These are phyloP conservation scores for Sinelater perroti DNA, from an alignment of 2,888 invertebrate species.

Conservation along the genomic window DNA sequence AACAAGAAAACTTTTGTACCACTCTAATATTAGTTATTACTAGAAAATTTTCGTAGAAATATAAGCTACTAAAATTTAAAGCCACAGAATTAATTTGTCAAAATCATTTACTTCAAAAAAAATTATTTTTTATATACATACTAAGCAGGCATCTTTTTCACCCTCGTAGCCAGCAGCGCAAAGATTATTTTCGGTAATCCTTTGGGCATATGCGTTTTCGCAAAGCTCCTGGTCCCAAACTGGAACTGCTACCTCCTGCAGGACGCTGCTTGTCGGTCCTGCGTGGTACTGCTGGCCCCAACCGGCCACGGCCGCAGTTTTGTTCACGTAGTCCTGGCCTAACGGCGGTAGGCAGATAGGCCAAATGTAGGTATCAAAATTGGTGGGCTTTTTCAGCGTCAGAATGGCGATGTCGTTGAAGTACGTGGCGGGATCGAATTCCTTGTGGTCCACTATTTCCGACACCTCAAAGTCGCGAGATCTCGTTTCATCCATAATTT, in stretches of 20 bases:
- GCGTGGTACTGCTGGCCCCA: conserved; percentile 82
- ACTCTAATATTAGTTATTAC: too few relatives aligned
- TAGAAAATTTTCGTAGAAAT: too few relatives aligned
- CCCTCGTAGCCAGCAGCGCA: conserved; percentile 82
- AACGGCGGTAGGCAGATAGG: conserved; percentile 83
- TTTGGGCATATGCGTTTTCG: conserved; percentile 68
- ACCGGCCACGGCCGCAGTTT: conserved; percentile 75
- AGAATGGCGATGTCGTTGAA: conserved; percentile 82
- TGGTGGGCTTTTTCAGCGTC: conserved; percentile 70
- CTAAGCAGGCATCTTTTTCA: conserved; percentile 86
- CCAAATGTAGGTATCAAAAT: conserved; percentile 83
- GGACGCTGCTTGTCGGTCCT: conserved; percentile 66
- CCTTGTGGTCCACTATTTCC: conserved; percentile 72
- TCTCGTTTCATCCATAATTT: conserved; percentile 71
- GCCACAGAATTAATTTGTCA: too few relatives aligned
- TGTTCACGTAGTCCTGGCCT: conserved; percentile 63
- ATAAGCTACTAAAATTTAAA: too few relatives aligned
- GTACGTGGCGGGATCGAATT: conserved; percentile 73
- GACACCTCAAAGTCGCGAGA: conserved; percentile 74
- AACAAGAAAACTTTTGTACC: too few relatives aligned
- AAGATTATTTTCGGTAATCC: conserved; percentile 72
- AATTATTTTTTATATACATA: too few relatives aligned
- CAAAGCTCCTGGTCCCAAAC: conserved; percentile 79
- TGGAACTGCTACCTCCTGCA: conserved; percentile 82
- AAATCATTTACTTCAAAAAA: too few relatives aligned